phyloP scores from a whole-genome alignment of 37 sponge, comb jelly and placozoan species.

The Oopsacas minuta region DNA sequence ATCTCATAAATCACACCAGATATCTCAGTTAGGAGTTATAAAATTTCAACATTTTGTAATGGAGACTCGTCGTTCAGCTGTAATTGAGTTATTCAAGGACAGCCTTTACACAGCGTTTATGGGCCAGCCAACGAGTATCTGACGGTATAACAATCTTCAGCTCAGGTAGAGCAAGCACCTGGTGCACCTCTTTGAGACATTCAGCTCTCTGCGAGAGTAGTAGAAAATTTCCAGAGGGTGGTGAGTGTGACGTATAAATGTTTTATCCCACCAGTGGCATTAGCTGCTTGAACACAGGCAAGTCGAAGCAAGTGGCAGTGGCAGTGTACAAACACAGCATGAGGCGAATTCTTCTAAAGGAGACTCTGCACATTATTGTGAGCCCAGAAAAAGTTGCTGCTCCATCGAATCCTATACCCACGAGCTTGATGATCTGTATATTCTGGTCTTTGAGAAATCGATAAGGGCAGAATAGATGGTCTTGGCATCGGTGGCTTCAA shows the following conservation, averaged over 20 bases:
- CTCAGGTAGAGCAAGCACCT: not conserved
- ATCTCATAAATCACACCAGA: no score
- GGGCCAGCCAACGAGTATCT: conserved; percentile 18
- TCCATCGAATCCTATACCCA: conserved; percentile 24
- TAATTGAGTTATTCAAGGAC: no score
- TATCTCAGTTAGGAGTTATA: no score
- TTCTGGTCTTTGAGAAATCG: not conserved
- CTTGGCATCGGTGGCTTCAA: not conserved
- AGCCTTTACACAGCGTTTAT: conserved; percentile 17
- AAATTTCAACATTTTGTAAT: no score
- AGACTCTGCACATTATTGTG: not conserved
- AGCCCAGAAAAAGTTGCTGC: conserved; percentile 25
- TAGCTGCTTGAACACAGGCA: conserved; percentile 13
- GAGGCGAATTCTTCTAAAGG: conserved; percentile 21
- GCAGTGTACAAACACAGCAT: conserved; percentile 21
- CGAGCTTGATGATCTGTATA: not conserved
- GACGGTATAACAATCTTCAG: not conserved
- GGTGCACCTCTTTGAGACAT: not conserved
- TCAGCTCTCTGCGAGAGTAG: not conserved
- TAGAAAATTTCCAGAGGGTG: not conserved
- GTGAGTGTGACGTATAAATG: not conserved
- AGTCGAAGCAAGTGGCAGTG: not conserved
- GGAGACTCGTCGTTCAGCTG: no score
- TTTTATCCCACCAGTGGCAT: not conserved
- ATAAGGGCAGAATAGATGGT: not conserved